Conservation (phyloP, 2,888 invertebrate genomes). For the Diploptera punctata region DNA sequence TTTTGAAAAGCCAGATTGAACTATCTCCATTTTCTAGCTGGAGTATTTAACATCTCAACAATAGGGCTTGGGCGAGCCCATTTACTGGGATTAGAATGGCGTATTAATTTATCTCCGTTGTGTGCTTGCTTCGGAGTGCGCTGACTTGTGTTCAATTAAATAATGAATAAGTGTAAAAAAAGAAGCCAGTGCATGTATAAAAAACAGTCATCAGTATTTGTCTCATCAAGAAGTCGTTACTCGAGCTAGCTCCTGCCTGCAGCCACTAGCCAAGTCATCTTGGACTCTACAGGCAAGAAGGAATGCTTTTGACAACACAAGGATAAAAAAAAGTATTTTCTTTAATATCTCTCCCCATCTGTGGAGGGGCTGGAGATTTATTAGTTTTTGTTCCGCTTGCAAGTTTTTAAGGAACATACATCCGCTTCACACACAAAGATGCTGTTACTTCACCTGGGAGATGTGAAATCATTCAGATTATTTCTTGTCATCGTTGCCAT, state of each 20-base stretch:
- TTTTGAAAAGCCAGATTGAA: no score
- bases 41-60: no score
- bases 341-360: constrained; percentile 8
- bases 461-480: background rate
- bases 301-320: constrained; percentile 12
- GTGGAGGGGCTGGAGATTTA: constrained; percentile 11
- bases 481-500: constrained; percentile 6
- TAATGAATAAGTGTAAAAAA: background rate
- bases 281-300: constrained; percentile 6
- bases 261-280: constrained; percentile 15
- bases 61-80: no score
- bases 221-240: constrained; percentile 26
- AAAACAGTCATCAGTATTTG: constrained; percentile 27
- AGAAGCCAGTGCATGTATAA: background rate
- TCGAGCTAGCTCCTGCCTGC: background rate
- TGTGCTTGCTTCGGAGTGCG: background rate
- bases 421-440: constrained; percentile 3
- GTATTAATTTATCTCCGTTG: background rate
- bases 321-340: constrained; percentile 4
- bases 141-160: constrained; percentile 8
- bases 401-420: constrained; percentile 20
- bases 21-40: no score
- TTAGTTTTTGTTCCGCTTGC: constrained; percentile 17
- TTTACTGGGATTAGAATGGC: background rate
- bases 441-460: background rate